Evolutionary conservation across 1,140 invertebrate species (phyloP), one percentile per base, ranked within the genome.

Genomic region (Bradysia coprophila): DNA sequence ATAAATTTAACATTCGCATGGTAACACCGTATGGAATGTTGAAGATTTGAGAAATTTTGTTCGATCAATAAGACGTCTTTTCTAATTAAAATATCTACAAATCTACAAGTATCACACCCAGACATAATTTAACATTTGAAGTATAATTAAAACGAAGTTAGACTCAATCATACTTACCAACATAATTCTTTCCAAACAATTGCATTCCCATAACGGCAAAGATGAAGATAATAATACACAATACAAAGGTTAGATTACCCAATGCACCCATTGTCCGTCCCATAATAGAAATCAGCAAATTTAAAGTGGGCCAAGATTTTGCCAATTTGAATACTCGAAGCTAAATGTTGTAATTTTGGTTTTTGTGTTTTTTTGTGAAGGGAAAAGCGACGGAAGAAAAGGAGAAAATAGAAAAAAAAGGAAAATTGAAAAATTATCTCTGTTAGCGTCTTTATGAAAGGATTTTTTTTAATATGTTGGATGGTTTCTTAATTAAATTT

Each of bases 121-220:
- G n/a, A n/a, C n/a, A n/a, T n/a, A n/a, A n/a, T n/a, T n/a, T n/a
- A n/a, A n/a, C n/a, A n/a, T n/a, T n/a, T n/a, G n/a, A n/a, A n/a
- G n/a, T n/a, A n/a, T n/a, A n/a, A n/a, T n/a, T n/a, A n/a, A n/a
- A n/a, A n/a, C n/a, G n/a, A n/a, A n/a, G n/a, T n/a, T n/a, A n/a
- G n/a, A n/a, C n/a, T n/a, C n/a, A n/a, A n/a, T n/a, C n/a, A 37
- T 33, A 60, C 68, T 71, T 73, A 85, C 81, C 81, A 61, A 73
- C 73, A 59, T 94, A 95, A 57, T 86, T 82, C 61, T 87, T 83
- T 46, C 86, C 87, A 67, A 95, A 94, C 46, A 95, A 73, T 66
- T 94, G 89, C 83, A 93, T 94, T 51, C 91, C 91, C 88, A 95
- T 92, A 46, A 95, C 89, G 62, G 91, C 89, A 67, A 93, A 95